Conservation (phyloP, 2,113 vertebrate species). For the Ceyx margarethae region DNA sequence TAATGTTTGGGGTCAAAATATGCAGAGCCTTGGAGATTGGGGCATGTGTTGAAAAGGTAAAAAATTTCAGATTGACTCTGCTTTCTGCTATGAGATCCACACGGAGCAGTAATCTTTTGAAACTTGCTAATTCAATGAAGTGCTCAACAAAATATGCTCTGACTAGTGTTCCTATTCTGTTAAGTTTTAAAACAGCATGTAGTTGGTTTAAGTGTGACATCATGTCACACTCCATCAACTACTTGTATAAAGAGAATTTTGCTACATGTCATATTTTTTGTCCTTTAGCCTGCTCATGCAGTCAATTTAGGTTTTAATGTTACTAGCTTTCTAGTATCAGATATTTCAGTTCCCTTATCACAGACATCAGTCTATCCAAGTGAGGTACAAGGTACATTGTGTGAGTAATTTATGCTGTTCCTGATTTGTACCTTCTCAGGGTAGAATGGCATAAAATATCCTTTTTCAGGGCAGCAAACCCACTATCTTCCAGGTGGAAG, state of each 20-base stretch:
- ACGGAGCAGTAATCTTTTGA: not conserved
- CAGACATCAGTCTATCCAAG: not conserved
- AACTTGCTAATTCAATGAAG: not conserved
- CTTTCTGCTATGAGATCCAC: not conserved
- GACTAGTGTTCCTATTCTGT: not conserved
- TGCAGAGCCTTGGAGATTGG: not conserved
- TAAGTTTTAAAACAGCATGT: not conserved
- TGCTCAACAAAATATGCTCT: not conserved
- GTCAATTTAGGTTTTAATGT: not conserved
- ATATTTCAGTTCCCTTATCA: not conserved
- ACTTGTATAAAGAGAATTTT: not conserved
- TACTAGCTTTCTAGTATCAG: not conserved
- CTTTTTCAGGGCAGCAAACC: not conserved
- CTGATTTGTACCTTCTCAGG: not conserved
- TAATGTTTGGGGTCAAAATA: not conserved
- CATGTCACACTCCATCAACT: not conserved
- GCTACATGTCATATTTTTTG: not conserved
- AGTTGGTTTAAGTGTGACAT: not conserved
- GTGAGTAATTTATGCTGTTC: not conserved
- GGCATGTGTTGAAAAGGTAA: not conserved
- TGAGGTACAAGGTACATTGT: not conserved
- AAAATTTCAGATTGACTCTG: not conserved
- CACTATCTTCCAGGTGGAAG: not conserved
- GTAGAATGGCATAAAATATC: not conserved
- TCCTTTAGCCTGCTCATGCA: not conserved